These are phyloP conservation scores for Kryptopterus vitreolus DNA, from an alignment of 2,797 vertebrate genomes.

Conservation along the genomic window DNA sequence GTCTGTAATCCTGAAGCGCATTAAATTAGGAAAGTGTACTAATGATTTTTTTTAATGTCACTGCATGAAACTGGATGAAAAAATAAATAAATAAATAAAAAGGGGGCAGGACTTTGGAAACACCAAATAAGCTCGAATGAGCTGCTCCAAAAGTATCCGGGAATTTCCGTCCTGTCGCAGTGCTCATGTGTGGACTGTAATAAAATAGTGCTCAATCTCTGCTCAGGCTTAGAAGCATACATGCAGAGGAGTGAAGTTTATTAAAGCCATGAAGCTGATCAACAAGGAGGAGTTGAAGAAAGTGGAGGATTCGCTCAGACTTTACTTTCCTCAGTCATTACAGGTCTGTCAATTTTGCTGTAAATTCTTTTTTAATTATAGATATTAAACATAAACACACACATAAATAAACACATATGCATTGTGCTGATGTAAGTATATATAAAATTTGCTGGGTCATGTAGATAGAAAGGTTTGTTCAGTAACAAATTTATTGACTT, in stretches of 20 bases:
- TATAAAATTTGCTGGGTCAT: too few relatives aligned
- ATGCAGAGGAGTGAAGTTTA: not conserved
- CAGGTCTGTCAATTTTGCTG: constrained; percentile 40
- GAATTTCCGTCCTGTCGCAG: not conserved
- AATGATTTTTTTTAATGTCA: too few relatives aligned
- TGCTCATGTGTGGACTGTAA: not conserved
- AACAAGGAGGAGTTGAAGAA: constrained; percentile 41
- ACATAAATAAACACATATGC: too few relatives aligned
- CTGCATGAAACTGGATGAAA: too few relatives aligned
- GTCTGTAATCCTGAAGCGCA: too few relatives aligned
- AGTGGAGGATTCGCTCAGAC: constrained; percentile 45
- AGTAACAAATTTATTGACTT: not conserved
- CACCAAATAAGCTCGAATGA: not conserved
- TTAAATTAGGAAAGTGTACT: too few relatives aligned
- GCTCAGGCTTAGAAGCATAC: not conserved
- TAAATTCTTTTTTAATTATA: too few relatives aligned
- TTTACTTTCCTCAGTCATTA: constrained; percentile 43
- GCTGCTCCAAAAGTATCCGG: not conserved
- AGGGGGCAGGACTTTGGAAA: not conserved
- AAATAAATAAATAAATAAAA: not conserved
- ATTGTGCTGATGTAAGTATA: too few relatives aligned
- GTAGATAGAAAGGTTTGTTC: not conserved
- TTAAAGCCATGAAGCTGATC: constrained; percentile 24
- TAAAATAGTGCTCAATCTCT: not conserved
- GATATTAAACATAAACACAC: too few relatives aligned